Evolutionary conservation across 2,888 invertebrate species (phyloP).

Genomic region (Drosophila sordidapex): DNA sequence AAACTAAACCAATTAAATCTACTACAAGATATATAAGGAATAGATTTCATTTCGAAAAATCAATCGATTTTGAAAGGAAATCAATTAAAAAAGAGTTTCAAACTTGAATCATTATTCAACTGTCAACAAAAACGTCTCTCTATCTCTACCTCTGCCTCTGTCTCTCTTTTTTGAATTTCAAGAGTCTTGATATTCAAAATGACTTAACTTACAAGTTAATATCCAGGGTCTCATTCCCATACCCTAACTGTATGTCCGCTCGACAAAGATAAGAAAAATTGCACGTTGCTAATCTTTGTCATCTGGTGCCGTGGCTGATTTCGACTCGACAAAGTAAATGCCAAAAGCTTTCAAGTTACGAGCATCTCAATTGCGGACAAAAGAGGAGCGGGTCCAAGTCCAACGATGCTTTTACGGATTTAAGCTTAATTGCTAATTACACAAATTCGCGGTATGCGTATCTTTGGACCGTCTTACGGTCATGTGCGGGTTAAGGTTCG

Average conservation of each 20-base stretch:
- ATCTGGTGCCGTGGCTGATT: conserved; percentile 70
- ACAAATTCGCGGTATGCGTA: conserved; percentile 72
- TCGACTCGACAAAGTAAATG: conserved; percentile 54
- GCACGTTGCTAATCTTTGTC: conserved; percentile 76
- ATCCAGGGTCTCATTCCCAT: conserved; percentile 10
- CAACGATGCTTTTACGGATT: conserved; percentile 47
- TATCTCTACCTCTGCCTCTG: neutral
- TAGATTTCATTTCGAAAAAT: neutral
- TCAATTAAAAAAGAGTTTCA: neutral
- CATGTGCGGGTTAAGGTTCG: conserved; percentile 38
- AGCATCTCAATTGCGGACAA: conserved; percentile 32
- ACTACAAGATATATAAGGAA: neutral
- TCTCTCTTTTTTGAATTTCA: neutral
- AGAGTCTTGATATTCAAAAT: neutral
- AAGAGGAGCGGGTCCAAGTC: conserved; percentile 26
- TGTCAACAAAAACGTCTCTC: neutral
- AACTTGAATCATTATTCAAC: neutral
- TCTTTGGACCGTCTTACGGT: conserved; percentile 44
- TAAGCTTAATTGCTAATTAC: conserved; percentile 77
- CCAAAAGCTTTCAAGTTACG: conserved; percentile 61
- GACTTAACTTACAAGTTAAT: conserved; percentile 6
- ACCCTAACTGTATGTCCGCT: conserved; percentile 38
- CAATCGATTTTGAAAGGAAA: neutral
- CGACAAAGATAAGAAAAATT: conserved; percentile 62
- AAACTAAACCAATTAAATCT: neutral